Evolutionary conservation across 1,140 invertebrate genomes (phyloP), one percentile per base, ranked within the genome.

Genomic region (Caenorhabditis tropicalis): DNA sequence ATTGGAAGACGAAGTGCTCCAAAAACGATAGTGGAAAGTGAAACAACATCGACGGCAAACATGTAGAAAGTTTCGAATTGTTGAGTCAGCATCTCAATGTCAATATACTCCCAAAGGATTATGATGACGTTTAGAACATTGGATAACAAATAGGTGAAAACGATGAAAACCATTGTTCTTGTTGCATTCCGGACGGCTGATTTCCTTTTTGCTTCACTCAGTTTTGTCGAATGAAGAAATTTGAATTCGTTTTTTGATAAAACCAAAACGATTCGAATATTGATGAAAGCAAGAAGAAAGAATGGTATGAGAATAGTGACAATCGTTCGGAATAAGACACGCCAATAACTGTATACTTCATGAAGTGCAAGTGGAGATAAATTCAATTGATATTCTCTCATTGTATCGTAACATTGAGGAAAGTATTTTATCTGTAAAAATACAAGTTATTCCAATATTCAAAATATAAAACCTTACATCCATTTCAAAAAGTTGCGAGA

Each of bases 21-120:
- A 15, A 86, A 90, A 19, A 89, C 29, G 43, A 89, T 87, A 12
- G 88, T 89, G 12, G 88, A 82, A 31, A 89, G 81, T 0, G 88
- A 89, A 15, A 90, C 89, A 2, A 86, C 43, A 83, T 89, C 89
- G 6, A 90, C 89, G 15, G 88, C 83, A 70, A 88, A 89, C 39
- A 89, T 88, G 56, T 90, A 89, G 81, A 89, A 89, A n/a, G 86
- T 79, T 29, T 82, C 21, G 46, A 86, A 88, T 33, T 88, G 46
- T 15, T 39, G n/a, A 19, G 82, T 86, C 16, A 90, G 74, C 24
- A 82, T 43, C 2, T 82, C 39, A 16, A 65, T 86, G 33, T 89
- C 89, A 65, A 90, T 87, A 79, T 90, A 90, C 36, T 89, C 89
- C 89, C 89, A 89, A 9, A 90, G 80, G 9, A 88, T 89, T 10